Base-by-base conservation (phyloP, 2,113 vertebrate species). In the Scytalopus superciliaris region DNA sequence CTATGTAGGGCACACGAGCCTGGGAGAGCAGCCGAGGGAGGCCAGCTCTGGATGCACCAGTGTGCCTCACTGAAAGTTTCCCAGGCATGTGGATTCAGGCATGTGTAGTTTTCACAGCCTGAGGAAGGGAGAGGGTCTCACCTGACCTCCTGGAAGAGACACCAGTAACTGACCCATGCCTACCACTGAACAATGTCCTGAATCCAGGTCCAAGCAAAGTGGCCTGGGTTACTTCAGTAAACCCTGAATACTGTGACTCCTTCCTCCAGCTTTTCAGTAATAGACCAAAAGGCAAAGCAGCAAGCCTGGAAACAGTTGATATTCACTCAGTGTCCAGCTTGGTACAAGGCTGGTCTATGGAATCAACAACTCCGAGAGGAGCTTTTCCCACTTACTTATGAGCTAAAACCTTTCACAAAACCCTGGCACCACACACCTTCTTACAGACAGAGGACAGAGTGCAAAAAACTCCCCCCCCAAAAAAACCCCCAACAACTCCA, bases 81-180 rank as follows among this genome's bases (percentile, higher is more conserved):
- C 31, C 21, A 60, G 57, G 44, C 44, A 60, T 0, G 27, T 9
- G 27, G 42, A 45, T 25, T 62, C 40, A 62, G 53, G 17, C 18
- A 92, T 0, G 0, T 16, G 33, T 0, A 18, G 8, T 63, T 85
- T 84, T 47, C 39, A 55, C 11, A 47, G 47, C 0, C 63, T 39
- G 30, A 52, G 11, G 16, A 90, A 90, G 35, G 23, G 31, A 77
- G 25, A 69, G 3, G 4, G 8, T 84, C 19, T 90, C 37, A 81
- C 68, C 30, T 19, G 49, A 59, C 74, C 30, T 35, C 33, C 55
- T 52, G 56, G 69, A 39, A 80, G 14, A 25, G 19, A 28, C 33
- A 44, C 0, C 0, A 3, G 9, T 57, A 19, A 21, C 25, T 50
- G 28, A 70, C 19, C 6, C 13, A 33, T 2, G 27, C 44, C n/a